Percentiles rank a stretch among this genome's conserved stretches.
Evolutionary conservation across 2,797 vertebrate genomes (phyloP).

Genomic region (Tokudaia tokunoshimensis): DNA sequence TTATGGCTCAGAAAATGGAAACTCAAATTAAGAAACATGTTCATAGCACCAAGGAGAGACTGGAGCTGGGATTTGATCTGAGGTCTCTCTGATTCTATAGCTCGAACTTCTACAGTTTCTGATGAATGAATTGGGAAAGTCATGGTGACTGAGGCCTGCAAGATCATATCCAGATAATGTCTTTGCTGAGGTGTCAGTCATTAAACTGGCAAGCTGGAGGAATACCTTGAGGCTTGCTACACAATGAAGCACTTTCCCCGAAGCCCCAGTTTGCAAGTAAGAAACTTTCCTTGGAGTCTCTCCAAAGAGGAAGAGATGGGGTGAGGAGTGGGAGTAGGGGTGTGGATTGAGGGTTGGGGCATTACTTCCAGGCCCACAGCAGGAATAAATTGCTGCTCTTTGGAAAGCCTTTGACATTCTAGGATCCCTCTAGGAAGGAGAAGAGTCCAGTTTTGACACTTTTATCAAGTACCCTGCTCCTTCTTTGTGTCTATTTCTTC

Average conservation of each 20-base stretch:
- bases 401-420: slow-evolving; percentile 72
- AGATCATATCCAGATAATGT: slow-evolving; percentile 34
- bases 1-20: not conserved
- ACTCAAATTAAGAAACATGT: not conserved
- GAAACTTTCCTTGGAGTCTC: slow-evolving; percentile 75
- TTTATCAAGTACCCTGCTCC: slow-evolving; percentile 31
- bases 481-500: slow-evolving; percentile 8
- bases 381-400: slow-evolving; percentile 63
- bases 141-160: not conserved
- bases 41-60: not conserved
- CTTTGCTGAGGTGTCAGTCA: slow-evolving; percentile 70
- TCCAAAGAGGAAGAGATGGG: slow-evolving; percentile 56
- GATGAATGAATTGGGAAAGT: not conserved
- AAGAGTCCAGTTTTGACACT: slow-evolving; percentile 50
- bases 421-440: slow-evolving; percentile 70
- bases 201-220: slow-evolving; percentile 64
- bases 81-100: not conserved
- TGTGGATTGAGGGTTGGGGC: not conserved
- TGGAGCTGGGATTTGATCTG: not conserved
- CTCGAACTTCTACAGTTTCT: not conserved
- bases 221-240: not conserved
- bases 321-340: slow-evolving; percentile 13
- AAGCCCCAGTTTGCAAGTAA: slow-evolving; percentile 11
- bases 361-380: slow-evolving; percentile 45
- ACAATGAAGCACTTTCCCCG: slow-evolving; percentile 64